phyloP scores from a whole-genome alignment of 2,888 invertebrate species.

The Pheosia tremula region DNA sequence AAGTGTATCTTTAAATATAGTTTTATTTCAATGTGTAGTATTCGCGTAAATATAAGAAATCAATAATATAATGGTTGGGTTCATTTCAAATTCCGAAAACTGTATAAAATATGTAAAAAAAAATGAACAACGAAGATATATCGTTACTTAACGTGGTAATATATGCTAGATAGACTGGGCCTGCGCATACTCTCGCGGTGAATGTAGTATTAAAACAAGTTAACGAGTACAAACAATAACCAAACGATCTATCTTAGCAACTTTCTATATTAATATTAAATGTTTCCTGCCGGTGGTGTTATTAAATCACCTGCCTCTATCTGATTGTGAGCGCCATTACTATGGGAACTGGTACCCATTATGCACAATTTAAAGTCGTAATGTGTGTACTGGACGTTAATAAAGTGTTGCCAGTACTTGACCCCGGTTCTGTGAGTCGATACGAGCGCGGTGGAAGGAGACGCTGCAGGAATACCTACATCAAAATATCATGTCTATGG shows the following conservation, averaged over 20 bases:
- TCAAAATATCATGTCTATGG: too few species aligned
- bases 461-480: not conserved
- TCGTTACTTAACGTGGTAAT: too few species aligned
- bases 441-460: constrained; percentile 5
- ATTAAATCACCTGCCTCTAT: constrained; percentile 41
- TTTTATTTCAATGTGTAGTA: too few species aligned
- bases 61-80: too few species aligned
- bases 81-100: too few species aligned
- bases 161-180: too few species aligned
- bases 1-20: too few species aligned
- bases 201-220: not conserved
- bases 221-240: not conserved
- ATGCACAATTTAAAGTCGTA: constrained; percentile 29
- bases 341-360: constrained; percentile 50
- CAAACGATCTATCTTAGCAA: constrained; percentile 8
- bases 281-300: constrained; percentile 26
- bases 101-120: too few species aligned
- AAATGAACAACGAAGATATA: too few species aligned
- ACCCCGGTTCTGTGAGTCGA: constrained; percentile 6
- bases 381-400: constrained; percentile 22
- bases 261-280: constrained; percentile 35
- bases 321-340: constrained; percentile 38
- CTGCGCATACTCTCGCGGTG: not conserved
- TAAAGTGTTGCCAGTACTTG: constrained; percentile 4
- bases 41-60: too few species aligned